phyloP scores from a whole-genome alignment of 1,140 invertebrate genomes.

The Sitophilus oryzae region DNA sequence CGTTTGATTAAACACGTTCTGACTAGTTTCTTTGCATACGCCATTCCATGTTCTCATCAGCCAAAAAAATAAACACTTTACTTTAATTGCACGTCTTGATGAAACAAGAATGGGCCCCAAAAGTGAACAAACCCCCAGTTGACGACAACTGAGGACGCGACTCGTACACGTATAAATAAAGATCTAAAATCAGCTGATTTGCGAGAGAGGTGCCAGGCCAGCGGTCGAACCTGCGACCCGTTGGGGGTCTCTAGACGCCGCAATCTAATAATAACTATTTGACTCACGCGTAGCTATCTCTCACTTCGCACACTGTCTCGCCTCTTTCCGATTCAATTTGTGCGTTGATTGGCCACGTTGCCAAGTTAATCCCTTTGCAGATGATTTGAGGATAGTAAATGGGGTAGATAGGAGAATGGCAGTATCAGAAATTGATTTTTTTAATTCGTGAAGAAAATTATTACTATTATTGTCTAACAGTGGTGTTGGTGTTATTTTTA shows the following conservation, averaged over 20 bases:
- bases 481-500: too few relatives aligned
- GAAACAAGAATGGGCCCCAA: not conserved
- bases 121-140: not conserved
- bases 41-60: too few relatives aligned
- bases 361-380: not conserved
- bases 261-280: constrained; percentile 2
- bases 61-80: too few relatives aligned
- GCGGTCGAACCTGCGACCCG: not conserved
- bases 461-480: too few relatives aligned
- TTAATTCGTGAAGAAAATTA: too few relatives aligned
- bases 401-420: too few relatives aligned
- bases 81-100: too few relatives aligned
- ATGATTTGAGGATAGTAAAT: too few relatives aligned
- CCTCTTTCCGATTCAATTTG: not conserved
- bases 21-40: too few relatives aligned
- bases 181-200: constrained; percentile 7
- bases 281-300: not conserved
- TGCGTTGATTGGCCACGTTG: not conserved
- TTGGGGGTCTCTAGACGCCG: constrained; percentile 1
- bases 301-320: not conserved
- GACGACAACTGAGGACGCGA: too few relatives aligned
- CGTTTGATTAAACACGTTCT: too few relatives aligned
- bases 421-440: too few relatives aligned
- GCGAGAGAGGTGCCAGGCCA: not conserved
- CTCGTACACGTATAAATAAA: not conserved